Conservation (phyloP, 2,797 vertebrate species). For the Iguana delicatissima region DNA sequence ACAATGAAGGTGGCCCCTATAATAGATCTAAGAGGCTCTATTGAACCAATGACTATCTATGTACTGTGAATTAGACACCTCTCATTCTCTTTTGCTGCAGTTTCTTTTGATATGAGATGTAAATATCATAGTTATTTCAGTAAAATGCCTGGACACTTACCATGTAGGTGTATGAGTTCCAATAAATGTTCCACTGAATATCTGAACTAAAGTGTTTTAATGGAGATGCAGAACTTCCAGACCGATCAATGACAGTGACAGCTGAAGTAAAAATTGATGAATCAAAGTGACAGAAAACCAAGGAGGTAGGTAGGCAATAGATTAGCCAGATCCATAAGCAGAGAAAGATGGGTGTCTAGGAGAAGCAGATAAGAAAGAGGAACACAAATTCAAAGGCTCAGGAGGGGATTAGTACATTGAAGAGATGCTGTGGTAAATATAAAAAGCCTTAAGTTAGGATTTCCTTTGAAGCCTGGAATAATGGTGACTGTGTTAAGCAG, state of each 20-base stretch:
- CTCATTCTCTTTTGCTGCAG: background rate
- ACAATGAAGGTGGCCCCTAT: background rate
- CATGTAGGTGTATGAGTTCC: background rate
- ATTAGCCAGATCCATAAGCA: slow-evolving; percentile 43
- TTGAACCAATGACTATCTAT: background rate
- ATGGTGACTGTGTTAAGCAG: slow-evolving; percentile 32
- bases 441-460: slow-evolving; percentile 32
- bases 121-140: slow-evolving; percentile 21
- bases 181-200: slow-evolving; percentile 11
- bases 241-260: slow-evolving; percentile 37
- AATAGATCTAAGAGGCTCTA: slow-evolving; percentile 11
- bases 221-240: slow-evolving; percentile 39
- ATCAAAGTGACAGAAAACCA: slow-evolving; percentile 57
- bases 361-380: slow-evolving; percentile 47
- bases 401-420: background rate
- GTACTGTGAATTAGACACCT: background rate
- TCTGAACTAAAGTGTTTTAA: slow-evolving; percentile 3
- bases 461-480: slow-evolving; percentile 49
- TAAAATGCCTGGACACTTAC: background rate
- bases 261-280: slow-evolving; percentile 40
- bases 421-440: slow-evolving; percentile 30
- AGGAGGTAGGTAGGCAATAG: slow-evolving; percentile 37
- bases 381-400: slow-evolving; percentile 45
- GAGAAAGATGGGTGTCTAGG: slow-evolving; percentile 37
- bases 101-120: background rate